Conservation (phyloP, 2,797 vertebrate species). For the Sebastes trivittatus region DNA sequence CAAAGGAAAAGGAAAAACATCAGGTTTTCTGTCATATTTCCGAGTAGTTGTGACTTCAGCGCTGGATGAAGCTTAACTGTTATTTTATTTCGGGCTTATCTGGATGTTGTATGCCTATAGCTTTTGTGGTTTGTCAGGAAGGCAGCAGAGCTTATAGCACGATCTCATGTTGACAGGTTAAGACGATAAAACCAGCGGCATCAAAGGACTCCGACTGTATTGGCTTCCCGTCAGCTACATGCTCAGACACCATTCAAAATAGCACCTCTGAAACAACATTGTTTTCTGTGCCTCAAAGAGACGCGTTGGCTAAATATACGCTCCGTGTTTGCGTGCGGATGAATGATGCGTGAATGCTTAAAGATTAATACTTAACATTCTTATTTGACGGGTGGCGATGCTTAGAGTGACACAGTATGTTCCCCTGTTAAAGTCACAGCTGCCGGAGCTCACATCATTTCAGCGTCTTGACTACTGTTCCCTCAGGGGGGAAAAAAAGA, state of each 20-base stretch:
- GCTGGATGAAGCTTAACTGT: not conserved
- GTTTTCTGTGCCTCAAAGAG: constrained; percentile 53
- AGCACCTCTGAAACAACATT: constrained; percentile 57
- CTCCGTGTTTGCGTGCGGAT: not conserved
- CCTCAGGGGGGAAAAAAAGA: constrained; percentile 8
- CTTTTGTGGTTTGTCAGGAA: constrained; percentile 39
- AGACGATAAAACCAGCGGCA: constrained; percentile 59
- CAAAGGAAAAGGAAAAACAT: not conserved
- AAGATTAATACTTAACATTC: constrained; percentile 68
- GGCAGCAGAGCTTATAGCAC: constrained; percentile 25
- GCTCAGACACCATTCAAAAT: constrained; percentile 69
- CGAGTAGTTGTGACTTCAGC: not conserved
- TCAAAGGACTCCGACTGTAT: constrained; percentile 57
- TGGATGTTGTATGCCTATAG: constrained; percentile 23
- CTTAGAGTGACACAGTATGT: constrained; percentile 26
- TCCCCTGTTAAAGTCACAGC: constrained; percentile 38
- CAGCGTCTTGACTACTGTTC: constrained; percentile 33
- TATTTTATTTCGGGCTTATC: constrained; percentile 4
- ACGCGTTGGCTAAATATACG: constrained; percentile 52
- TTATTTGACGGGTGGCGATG: constrained; percentile 38
- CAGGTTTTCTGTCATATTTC: not conserved
- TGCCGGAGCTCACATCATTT: constrained; percentile 35
- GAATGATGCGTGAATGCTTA: constrained; percentile 5
- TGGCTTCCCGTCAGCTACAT: constrained; percentile 55
- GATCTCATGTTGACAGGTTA: constrained; percentile 51